Evolutionary conservation across 2,113 vertebrate genomes (phyloP).

Genomic region (Pseudois nayaur): DNA sequence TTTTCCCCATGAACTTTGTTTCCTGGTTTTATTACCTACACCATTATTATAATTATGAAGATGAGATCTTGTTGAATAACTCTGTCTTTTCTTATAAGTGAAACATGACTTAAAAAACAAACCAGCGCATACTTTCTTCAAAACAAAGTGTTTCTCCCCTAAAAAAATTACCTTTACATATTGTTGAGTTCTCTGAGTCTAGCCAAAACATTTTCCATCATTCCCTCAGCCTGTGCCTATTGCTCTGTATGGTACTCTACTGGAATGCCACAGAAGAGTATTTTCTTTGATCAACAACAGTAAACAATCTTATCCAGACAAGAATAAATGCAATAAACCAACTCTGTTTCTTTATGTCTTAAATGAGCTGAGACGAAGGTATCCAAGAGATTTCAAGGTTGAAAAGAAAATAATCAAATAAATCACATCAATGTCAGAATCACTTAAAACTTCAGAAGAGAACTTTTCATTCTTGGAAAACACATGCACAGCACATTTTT

Average conservation of each 20-base stretch:
- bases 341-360: neutral
- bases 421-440: neutral
- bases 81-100: neutral
- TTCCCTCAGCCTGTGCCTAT: neutral
- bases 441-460: neutral
- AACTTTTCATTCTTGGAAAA: constrained; percentile 21
- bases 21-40: neutral
- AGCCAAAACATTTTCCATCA: neutral
- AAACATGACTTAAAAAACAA: neutral
- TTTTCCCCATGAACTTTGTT: neutral
- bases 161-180: neutral
- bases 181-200: neutral
- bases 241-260: neutral
- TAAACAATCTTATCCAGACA: neutral
- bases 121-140: neutral
- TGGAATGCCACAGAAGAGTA: neutral
- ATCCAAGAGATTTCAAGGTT: neutral
- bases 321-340: neutral
- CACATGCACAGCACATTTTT: neutral
- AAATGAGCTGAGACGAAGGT: neutral
- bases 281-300: neutral
- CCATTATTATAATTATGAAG: neutral
- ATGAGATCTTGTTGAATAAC: neutral
- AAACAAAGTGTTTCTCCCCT: neutral
- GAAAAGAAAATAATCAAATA: neutral